Evolutionary conservation across 53 echinoderm and acorn worm species (phyloP).

Genomic region (Holothuria scabra): DNA sequence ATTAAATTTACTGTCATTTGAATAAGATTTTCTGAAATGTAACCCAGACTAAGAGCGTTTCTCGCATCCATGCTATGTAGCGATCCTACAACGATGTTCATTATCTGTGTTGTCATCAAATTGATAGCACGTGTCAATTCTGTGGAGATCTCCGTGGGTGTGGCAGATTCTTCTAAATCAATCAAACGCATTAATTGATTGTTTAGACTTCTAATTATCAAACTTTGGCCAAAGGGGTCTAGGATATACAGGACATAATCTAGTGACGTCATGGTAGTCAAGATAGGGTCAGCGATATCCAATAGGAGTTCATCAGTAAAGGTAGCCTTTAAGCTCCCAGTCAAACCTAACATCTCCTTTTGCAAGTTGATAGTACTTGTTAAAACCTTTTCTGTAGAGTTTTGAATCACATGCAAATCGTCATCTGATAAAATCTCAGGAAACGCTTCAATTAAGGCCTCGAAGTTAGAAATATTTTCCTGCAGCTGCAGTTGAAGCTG

Average conservation of each 20-base stretch:
- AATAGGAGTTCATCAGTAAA: neutral
- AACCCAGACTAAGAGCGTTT: conserved; percentile 64
- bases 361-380: neutral
- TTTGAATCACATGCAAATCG: conserved; percentile 8
- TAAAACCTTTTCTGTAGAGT: neutral
- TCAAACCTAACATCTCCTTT: conserved; percentile 17
- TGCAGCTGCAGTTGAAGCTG: neutral
- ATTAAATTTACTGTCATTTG: conserved; percentile 75
- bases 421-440: neutral
- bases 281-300: conserved; percentile 5
- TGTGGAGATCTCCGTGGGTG: neutral
- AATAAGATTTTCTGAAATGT: conserved; percentile 73
- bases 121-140: conserved; percentile 38
- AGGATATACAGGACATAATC: conserved; percentile 33
- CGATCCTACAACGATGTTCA: conserved; percentile 69
- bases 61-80: conserved; percentile 79
- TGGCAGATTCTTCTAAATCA: neutral
- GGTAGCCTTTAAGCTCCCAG: neutral
- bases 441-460: neutral
- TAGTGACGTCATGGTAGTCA: conserved; percentile 28
- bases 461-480: neutral
- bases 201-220: conserved; percentile 1
- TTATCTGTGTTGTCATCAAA: conserved; percentile 69
- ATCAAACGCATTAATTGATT: conserved; percentile 48
- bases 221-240: conserved; percentile 33